Conservation (phyloP, 2,113 vertebrate genomes). For the Vanacampus margaritifer region DNA sequence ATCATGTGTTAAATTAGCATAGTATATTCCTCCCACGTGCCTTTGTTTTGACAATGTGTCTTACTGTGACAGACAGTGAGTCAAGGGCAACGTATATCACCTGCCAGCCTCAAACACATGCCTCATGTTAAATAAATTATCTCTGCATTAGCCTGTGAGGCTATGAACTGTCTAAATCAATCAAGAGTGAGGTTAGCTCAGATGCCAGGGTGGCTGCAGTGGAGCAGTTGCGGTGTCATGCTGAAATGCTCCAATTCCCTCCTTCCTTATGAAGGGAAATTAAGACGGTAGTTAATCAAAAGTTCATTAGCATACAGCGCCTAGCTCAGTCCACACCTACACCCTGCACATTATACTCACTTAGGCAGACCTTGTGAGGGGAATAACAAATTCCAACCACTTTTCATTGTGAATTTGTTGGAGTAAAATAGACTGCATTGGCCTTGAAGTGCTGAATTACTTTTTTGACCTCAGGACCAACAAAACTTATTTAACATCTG, state of each 20-base stretch:
- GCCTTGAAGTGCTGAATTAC: slow-evolving; percentile 33
- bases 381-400: slow-evolving; percentile 52
- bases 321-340: slow-evolving; percentile 36
- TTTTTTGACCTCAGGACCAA: slow-evolving; percentile 41
- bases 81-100: slow-evolving; percentile 33
- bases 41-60: slow-evolving; percentile 38
- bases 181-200: slow-evolving; percentile 40
- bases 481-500: slow-evolving; percentile 17
- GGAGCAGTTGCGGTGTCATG: slow-evolving; percentile 12
- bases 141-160: slow-evolving; percentile 52
- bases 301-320: slow-evolving; percentile 66
- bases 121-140: slow-evolving; percentile 61
- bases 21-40: slow-evolving; percentile 18
- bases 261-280: slow-evolving; percentile 60
- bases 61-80: slow-evolving; percentile 39
- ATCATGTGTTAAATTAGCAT: slow-evolving; percentile 40
- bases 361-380: slow-evolving; percentile 39
- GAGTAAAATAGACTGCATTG: slow-evolving; percentile 15
- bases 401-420: slow-evolving; percentile 25
- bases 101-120: slow-evolving; percentile 22
- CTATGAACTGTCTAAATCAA: slow-evolving; percentile 56
- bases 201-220: slow-evolving; percentile 32
- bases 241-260: slow-evolving; percentile 38
- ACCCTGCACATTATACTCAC: slow-evolving; percentile 56
- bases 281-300: slow-evolving; percentile 73